These are phyloP conservation scores for Ferdinandea cuprea DNA, from an alignment of 2,888 invertebrate species.

Conservation along the genomic window DNA sequence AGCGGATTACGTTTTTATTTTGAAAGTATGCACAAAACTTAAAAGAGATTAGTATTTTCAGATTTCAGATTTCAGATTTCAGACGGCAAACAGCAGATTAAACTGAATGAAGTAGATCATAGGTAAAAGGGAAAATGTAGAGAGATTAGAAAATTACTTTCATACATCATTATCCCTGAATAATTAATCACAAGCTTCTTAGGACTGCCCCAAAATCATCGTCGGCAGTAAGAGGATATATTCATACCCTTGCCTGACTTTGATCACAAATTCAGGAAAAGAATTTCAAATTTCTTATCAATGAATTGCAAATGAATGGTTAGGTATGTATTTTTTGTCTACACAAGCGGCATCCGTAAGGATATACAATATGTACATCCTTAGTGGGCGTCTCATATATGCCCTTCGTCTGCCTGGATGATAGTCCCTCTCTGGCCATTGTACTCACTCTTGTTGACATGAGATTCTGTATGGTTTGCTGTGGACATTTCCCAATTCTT, in stretches of 20 bases:
- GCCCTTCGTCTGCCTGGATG: not conserved
- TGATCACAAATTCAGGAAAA: slow-evolving; percentile 18
- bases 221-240: not conserved
- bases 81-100: not conserved
- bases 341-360: slow-evolving; percentile 26
- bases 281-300: slow-evolving; percentile 17
- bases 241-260: not conserved
- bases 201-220: not conserved
- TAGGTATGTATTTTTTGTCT: not conserved
- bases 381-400: not conserved
- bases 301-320: slow-evolving; percentile 22
- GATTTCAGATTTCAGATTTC: too few relatives aligned
- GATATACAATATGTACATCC: too few relatives aligned
- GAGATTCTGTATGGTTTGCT: slow-evolving; percentile 1
- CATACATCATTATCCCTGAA: slow-evolving; percentile 9
- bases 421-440: not conserved
- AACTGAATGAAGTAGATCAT: not conserved
- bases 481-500: not conserved
- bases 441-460: slow-evolving; percentile 10
- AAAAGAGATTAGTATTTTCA: slow-evolving; percentile 18
- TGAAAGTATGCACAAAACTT: slow-evolving; percentile 19
- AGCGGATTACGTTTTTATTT: slow-evolving; percentile 29
- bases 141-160: not conserved
- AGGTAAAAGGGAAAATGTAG: not conserved
- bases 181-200: slow-evolving; percentile 10